phyloP scores from a whole-genome alignment of 2,888 invertebrate species.

The Sphaerophoria taeniata region DNA sequence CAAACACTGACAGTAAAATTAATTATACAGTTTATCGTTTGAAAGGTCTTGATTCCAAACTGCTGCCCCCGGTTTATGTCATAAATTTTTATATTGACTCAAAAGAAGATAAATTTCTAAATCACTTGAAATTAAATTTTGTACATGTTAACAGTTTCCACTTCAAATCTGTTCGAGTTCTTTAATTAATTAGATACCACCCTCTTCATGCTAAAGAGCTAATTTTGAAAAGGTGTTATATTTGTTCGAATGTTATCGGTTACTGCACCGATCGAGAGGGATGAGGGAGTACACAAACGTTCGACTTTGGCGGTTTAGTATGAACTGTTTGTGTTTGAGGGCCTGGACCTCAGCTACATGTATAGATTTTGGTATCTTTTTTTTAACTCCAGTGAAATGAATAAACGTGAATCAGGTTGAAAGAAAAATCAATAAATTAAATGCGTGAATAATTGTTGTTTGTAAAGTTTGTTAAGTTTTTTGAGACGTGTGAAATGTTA shows the following conservation, averaged over 20 bases:
- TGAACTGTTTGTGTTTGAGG: background rate
- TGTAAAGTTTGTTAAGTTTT: constrained; percentile 4
- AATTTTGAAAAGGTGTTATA: background rate
- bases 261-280: background rate
- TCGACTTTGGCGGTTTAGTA: constrained; percentile 2
- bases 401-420: constrained; percentile 20
- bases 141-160: background rate
- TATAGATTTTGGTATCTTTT: background rate
- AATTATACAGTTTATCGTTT: constrained; percentile 9
- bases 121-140: constrained; percentile 10
- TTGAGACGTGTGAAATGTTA: constrained; percentile 23
- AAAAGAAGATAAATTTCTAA: constrained; percentile 13
- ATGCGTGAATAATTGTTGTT: background rate
- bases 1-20: background rate
- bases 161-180: background rate
- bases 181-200: constrained; percentile 8
- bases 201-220: background rate
- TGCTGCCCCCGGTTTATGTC: background rate
- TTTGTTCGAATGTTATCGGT: background rate
- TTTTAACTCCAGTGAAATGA: background rate
- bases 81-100: constrained; percentile 14
- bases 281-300: background rate
- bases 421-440: constrained; percentile 21
- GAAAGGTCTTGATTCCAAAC: constrained; percentile 10
- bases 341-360: background rate